These are phyloP conservation scores for Nesidiocoris tenuis DNA, from an alignment of 2,888 invertebrate species.

Conservation along the genomic window DNA sequence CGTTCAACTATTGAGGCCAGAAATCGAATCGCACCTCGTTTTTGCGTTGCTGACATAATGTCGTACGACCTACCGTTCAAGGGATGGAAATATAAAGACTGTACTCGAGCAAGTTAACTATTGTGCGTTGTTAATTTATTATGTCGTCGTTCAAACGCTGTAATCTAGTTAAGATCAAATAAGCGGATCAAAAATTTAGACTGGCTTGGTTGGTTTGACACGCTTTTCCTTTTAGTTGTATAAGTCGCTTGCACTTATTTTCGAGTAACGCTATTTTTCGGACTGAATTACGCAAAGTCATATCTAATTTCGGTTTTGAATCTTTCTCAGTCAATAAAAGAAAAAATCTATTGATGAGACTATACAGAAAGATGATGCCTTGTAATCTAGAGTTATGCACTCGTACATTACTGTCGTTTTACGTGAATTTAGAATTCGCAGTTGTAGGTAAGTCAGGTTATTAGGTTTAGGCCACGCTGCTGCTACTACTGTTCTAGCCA, in stretches of 20 bases:
- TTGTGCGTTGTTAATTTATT: not conserved
- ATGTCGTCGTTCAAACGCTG: not conserved
- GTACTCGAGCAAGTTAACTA: not conserved
- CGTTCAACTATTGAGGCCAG: too few relatives aligned
- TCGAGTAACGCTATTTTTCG: not conserved
- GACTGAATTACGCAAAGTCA: not conserved
- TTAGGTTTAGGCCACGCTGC: not conserved
- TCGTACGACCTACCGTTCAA: not conserved
- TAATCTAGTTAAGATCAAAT: not conserved
- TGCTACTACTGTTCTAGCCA: constrained; percentile 24
- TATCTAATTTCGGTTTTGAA: not conserved
- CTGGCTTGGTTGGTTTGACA: not conserved
- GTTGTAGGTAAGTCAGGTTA: not conserved
- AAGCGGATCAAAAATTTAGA: not conserved
- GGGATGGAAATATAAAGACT: not conserved
- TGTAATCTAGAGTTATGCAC: not conserved
- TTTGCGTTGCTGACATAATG: not conserved
- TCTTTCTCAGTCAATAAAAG: not conserved
- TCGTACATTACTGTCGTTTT: not conserved
- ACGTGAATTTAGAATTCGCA: not conserved
- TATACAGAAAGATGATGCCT: not conserved
- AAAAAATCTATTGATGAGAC: not conserved
- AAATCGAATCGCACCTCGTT: too few relatives aligned
- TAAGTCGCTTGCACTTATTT: not conserved
- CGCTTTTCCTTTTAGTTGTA: not conserved